Evolutionary conservation across 2,113 vertebrate species (phyloP), one percentile per base, ranked within the genome.

Genomic region (Campylorhamphus procurvoides): DNA sequence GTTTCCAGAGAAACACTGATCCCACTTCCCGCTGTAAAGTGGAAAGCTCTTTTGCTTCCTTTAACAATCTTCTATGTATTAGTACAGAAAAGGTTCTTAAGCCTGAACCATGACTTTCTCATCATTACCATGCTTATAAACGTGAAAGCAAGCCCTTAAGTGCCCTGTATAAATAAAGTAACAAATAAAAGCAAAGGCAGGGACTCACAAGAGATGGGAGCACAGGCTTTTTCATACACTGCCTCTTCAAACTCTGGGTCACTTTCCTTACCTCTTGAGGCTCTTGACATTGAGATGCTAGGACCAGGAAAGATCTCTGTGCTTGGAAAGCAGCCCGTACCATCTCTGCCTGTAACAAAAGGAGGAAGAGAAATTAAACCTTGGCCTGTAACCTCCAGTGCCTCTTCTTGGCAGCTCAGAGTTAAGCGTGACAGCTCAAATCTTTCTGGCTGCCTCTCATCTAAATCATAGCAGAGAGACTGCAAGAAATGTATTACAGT

Each of bases 271-370:
- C 99, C 99, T 99, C 97, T 62, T 98, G 97, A 87, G 99, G 99
- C 94, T 99, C 97, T 97, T 99, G 99, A 97, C 99, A 98, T 19
- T 98, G 98, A 55, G 98, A 98, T 28, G 98, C 98, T 98, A 99
- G 98, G 94, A 98, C 97, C 72, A 99, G 98, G 97, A 99, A 99
- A 58, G 94, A 93, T 93, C 98, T 98, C 96, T 99, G 98, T 1
- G 98, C 98, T 96, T 99, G 98, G 96, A 99, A 99, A 91, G 99
- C 99, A 4, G 96, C 97, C 60, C 98, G 98, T 62, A 99, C 99
- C 99, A 99, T 98, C 96, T 99, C 98, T 40, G 99, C 99, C 99
- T 99, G 97, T 88, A 91, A 76, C 84, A 96, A 72, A 90, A 96
- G 88, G 73, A 95, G 52, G 60, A 96, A 89, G 53, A 90, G 22